Percentiles rank a stretch among this genome's conserved stretches.
These are phyloP conservation scores for Musca domestica DNA, from an alignment of 1,140 invertebrate genomes.

Conservation along the genomic window DNA sequence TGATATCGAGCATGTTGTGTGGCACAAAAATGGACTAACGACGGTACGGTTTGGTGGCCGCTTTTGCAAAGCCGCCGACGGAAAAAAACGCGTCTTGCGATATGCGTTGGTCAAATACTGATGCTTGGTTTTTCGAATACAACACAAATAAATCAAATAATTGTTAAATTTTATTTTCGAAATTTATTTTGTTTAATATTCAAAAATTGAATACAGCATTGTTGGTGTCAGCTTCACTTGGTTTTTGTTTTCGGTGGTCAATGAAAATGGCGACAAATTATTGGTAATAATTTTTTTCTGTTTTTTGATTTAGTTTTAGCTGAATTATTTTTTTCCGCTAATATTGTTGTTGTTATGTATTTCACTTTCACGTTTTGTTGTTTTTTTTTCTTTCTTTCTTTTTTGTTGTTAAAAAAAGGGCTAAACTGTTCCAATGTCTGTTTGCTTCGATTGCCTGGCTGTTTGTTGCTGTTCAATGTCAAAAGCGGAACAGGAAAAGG, in stretches of 20 bases:
- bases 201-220: too few species aligned
- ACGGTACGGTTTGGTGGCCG: conserved; percentile 8
- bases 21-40: conserved; percentile 27
- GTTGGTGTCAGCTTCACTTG: too few species aligned
- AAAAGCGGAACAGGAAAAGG: conserved; percentile 45
- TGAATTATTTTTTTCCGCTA: neutral
- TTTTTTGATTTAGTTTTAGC: neutral
- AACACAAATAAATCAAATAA: conserved; percentile 9
- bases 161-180: neutral
- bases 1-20: conserved; percentile 66
- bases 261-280: too few species aligned
- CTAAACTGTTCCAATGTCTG: neutral
- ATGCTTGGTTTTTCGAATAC: neutral
- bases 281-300: neutral
- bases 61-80: conserved; percentile 20
- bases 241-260: too few species aligned
- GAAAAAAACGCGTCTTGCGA: too few species aligned
- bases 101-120: neutral
- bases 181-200: too few species aligned
- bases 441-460: neutral
- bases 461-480: neutral
- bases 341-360: neutral
- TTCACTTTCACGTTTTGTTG: neutral
- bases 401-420: neutral
- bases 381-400: neutral